These are phyloP conservation scores for Tyto alba DNA, from an alignment of 2,113 vertebrate species.

Conservation along the genomic window DNA sequence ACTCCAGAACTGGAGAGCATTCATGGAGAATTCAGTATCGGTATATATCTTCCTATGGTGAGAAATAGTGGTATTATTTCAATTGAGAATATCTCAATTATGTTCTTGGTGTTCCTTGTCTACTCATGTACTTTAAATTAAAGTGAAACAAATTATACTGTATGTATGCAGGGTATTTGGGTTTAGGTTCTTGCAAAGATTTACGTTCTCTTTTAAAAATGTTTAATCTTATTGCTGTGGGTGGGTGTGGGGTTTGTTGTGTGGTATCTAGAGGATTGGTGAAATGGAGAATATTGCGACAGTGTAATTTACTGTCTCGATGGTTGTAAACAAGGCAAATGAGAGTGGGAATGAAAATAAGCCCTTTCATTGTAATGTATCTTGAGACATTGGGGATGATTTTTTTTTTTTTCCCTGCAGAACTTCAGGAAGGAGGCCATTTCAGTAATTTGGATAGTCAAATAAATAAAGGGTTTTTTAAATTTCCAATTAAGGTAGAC, in stretches of 20 bases:
- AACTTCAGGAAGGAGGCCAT: not conserved
- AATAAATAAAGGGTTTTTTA: not conserved
- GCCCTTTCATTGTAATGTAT: not conserved
- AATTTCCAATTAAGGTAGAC: not conserved
- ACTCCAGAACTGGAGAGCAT: not conserved
- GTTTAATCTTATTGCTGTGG: not conserved
- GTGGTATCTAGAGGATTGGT: not conserved
- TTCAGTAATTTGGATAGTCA: not conserved
- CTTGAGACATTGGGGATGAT: not conserved
- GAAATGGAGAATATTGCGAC: not conserved
- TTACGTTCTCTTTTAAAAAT: not conserved
- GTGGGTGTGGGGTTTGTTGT: not conserved
- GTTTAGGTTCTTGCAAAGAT: not conserved
- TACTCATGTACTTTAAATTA: not conserved
- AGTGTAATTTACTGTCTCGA: not conserved
- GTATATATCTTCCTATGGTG: not conserved
- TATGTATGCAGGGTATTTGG: not conserved
- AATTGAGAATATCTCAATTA: not conserved
- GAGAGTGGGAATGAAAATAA: not conserved
- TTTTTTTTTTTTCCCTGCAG: not conserved
- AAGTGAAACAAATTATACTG: not conserved
- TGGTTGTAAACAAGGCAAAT: not conserved
- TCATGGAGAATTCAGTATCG: not conserved
- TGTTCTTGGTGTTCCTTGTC: not conserved
- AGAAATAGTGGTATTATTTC: not conserved